A percentile compares a stretch with the other conserved stretches of the same genome.
Conservation (phyloP, 2,797 vertebrate species). For the Valencia hispanica region DNA sequence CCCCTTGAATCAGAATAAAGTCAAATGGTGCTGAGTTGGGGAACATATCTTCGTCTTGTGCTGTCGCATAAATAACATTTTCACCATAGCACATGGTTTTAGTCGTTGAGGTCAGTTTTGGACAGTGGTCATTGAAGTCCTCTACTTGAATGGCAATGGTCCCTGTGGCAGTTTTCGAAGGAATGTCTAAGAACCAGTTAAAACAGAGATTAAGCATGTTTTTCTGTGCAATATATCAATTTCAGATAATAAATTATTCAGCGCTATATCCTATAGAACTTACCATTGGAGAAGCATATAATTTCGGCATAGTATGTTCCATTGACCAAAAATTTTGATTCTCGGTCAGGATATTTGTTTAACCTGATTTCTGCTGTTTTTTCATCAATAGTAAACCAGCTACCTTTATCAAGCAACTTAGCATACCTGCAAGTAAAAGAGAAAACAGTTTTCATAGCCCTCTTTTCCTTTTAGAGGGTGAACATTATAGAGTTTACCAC, state of each 20-base stretch:
- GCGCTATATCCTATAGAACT: conserved; percentile 45
- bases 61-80: conserved; percentile 81
- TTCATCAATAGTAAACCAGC: conserved; percentile 86
- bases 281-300: conserved; percentile 85
- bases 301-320: conserved; percentile 86
- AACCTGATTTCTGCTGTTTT: conserved; percentile 87
- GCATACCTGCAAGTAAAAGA: conserved; percentile 80
- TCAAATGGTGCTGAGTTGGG: conserved; percentile 86
- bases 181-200: conserved; percentile 71
- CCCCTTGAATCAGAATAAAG: conserved; percentile 77
- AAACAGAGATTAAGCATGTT: background rate
- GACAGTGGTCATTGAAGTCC: conserved; percentile 92
- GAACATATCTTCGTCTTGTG: conserved; percentile 81
- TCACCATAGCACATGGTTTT: conserved; percentile 80
- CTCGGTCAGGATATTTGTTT: conserved; percentile 83
- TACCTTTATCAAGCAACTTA: conserved; percentile 81
- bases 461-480: background rate
- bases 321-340: conserved; percentile 81
- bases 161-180: conserved; percentile 88
- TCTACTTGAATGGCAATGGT: conserved; percentile 87
- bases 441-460: background rate
- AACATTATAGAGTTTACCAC: background rate
- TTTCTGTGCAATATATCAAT: background rate
- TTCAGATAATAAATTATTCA: background rate
- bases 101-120: conserved; percentile 71